Base-by-base conservation (phyloP, 2,888 invertebrate genomes). In the Aproaerema taeniolella region DNA sequence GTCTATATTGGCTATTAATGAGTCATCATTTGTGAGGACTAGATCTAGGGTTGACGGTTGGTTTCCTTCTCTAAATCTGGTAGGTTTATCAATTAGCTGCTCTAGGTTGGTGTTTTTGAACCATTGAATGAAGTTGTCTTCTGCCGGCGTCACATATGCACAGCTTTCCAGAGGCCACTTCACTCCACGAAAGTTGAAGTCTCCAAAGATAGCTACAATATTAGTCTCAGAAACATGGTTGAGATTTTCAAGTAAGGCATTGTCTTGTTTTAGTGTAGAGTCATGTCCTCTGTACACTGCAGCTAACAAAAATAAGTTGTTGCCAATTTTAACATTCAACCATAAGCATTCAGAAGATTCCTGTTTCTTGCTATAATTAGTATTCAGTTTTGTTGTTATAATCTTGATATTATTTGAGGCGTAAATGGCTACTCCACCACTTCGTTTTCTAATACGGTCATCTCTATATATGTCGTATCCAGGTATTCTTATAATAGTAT, bases 381-480 rank as follows among this genome's bases (percentile, higher is more conserved):
- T 2, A 13, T 30, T 30, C 13, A 30, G 30, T 30, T 30, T 30
- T 6, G 9, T n/a, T 15, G 11, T 31, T 2, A 31, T 6, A 10
- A 16, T n/a, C 2, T 14, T 31, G n/a, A n/a, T 15, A 31, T 31
- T 9, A 1, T 31, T 15, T 16, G 31, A n/a, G 16, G n/a, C 31
- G 9, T 31, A 31, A 15, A 31, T 25, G 1, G 38, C 38, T 11
- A 38, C 31, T 31, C 38, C 31, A 25, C 38, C 38, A 31, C 31
- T 38, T 2, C 38, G 38, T 10, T 31, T 38, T 9, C n/a, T 10
- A 2, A 38, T 9, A 3, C 31, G 31, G 10, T 38, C 38, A 20
- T 31, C 31, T n/a, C 38, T 31, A 25, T 38, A 38, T 12, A 38
- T 14, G 14, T 38, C 25, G 26, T 38, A 38, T 6, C 38, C 38